These are phyloP conservation scores for Ectemnius continuus DNA, from an alignment of 2,888 invertebrate species.

Conservation along the genomic window DNA sequence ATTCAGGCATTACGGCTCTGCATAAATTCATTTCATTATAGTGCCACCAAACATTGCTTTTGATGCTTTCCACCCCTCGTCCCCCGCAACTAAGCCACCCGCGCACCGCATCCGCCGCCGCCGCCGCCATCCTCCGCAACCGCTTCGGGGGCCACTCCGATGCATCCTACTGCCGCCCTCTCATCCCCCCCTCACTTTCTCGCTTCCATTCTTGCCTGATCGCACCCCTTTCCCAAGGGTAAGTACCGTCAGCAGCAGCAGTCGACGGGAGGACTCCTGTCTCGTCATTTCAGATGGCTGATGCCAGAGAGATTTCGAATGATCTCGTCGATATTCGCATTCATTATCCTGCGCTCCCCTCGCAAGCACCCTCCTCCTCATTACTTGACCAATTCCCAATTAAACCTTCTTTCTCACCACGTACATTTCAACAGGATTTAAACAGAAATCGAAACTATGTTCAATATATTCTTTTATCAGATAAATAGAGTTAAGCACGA, in stretches of 20 bases:
- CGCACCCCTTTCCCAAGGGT: conserved; percentile 53
- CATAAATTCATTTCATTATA: conserved; percentile 84
- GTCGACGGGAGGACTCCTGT: conserved; percentile 44
- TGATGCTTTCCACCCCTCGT: conserved; percentile 73
- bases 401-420: no score
- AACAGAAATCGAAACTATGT: no score
- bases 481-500: no score
- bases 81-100: conserved; percentile 65
- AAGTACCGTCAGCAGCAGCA: conserved; percentile 57
- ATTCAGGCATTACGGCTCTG: conserved; percentile 82
- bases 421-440: no score
- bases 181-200: conserved; percentile 55
- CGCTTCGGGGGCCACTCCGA: conserved; percentile 57
- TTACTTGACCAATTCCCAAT: neutral
- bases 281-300: conserved; percentile 42
- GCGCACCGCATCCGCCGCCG: conserved; percentile 41
- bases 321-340: conserved; percentile 57
- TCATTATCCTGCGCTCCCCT: conserved; percentile 36
- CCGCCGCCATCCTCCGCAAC: conserved; percentile 48
- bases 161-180: conserved; percentile 26
- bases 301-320: conserved; percentile 46
- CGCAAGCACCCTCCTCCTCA: neutral
- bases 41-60: conserved; percentile 83
- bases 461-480: no score
- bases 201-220: conserved; percentile 54